Percentiles rank a stretch among this genome's conserved stretches.
These are phyloP conservation scores for Heterohyrax brucei DNA, from an alignment of 2,797 vertebrate genomes.

Conservation along the genomic window DNA sequence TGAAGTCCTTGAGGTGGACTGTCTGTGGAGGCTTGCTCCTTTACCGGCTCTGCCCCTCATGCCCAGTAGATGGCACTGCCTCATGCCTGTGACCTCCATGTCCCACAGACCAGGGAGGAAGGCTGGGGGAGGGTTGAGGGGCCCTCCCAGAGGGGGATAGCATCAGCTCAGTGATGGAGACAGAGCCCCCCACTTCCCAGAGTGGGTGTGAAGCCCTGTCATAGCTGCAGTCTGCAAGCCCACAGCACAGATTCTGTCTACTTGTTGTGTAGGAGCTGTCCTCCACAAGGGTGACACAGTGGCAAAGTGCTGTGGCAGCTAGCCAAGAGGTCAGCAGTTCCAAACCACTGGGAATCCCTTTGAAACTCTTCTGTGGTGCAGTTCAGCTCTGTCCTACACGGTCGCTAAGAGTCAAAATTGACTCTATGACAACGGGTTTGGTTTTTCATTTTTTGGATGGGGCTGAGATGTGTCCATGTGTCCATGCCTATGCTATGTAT, in stretches of 20 bases:
- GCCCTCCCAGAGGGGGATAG: not conserved
- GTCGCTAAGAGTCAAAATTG: too few species aligned
- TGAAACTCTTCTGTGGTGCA: too few species aligned
- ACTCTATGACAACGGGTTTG: too few species aligned
- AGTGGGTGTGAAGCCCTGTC: fast-evolving
- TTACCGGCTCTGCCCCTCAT: fast-evolving
- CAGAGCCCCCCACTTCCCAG: not conserved
- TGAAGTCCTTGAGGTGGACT: not conserved
- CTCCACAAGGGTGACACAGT: too few species aligned
- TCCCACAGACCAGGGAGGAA: fast-evolving
- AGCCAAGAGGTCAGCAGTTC: too few species aligned
- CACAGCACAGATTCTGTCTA: fast-evolving
- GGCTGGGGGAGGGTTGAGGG: not conserved
- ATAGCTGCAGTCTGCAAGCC: fast-evolving
- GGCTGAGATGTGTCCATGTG: not conserved
- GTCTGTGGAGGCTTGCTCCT: not conserved
- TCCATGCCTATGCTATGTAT: not conserved
- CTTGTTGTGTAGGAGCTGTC: not conserved
- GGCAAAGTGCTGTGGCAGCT: too few species aligned
- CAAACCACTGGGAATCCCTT: too few species aligned
- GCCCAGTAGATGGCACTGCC: conserved; percentile 61
- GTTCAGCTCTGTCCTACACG: too few species aligned
- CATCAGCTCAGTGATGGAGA: fast-evolving
- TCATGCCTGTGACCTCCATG: not conserved
- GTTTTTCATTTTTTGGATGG: too few species aligned